Base-by-base conservation (phyloP, 2,888 invertebrate genomes). In the Pterobdella sp. region DNA sequence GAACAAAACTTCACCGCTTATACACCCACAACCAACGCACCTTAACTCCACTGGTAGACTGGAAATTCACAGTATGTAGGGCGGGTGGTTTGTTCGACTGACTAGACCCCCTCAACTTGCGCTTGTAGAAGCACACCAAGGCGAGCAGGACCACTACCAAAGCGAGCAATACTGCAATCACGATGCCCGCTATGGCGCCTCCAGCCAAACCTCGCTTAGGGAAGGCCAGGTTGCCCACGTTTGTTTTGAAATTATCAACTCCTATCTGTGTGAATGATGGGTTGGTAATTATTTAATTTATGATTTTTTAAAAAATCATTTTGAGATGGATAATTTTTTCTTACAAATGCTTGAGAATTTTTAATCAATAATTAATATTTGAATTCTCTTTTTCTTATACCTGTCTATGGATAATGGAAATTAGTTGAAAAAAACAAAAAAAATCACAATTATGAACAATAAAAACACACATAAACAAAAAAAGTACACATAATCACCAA, bases 121-220 rank as follows among this genome's bases (percentile, higher is more conserved):
- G 56, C 34, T 63, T 79, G 14, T 80, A 76, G 29, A 81, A 79
- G 74, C 81, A 81, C 75, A 81, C 76, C 14, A 81, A 76, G 72
- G 82, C 77, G 10, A 82, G 76, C 26, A 79, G 68, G 29, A 81
- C 80, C 36, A 80, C 77, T 49, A 82, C 74, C 70, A 82, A 79
- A 3, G 81, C 81, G 22, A 81, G 76, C 22, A 81, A 79, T 26
- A 82, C 79, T 0, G 81, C 81, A 18, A 81, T 75, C 32, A 81
- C 80, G n/a, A 82, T 80, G 0, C 81, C 81, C 4, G 81, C 74
- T 10, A 81, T 79, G 3, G 81, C 75, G 10, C 80, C 79, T 3
- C 81, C 80, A 0, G 80, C 80, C 66, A 73, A 37, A 72, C 68
- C n/a, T 75, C 26, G 75, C 26, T 78, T 77, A 63, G 77, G 77